Conservation (phyloP, 1,140 invertebrate species). For the Caenorhabditis tropicalis region DNA sequence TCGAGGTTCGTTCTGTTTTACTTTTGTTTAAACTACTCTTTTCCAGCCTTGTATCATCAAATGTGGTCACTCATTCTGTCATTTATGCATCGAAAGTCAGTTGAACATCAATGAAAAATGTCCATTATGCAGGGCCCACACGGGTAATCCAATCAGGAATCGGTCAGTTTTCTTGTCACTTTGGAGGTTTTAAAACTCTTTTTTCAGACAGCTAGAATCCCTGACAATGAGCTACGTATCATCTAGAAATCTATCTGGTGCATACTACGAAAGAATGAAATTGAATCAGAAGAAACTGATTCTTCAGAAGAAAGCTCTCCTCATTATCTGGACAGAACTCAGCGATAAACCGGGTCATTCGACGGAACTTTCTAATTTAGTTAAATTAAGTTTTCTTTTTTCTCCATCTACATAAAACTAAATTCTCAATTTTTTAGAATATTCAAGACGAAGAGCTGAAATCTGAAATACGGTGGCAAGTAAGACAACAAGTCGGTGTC, state of each 20-base stretch:
- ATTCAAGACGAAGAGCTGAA: constrained; percentile 16
- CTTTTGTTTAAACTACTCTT: not conserved
- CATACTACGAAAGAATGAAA: constrained; percentile 14
- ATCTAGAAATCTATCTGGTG: not conserved
- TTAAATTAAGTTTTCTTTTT: not conserved
- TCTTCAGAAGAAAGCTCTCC: not conserved
- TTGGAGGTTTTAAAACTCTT: too few relatives aligned
- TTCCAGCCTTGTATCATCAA: constrained; percentile 9
- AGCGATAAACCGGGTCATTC: not conserved
- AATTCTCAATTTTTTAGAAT: not conserved
- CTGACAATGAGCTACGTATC: constrained; percentile 12
- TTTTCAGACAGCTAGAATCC: constrained; percentile 7
- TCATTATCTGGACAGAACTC: not conserved
- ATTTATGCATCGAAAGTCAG: constrained; percentile 19
- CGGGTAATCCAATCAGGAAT: constrained; percentile 9
- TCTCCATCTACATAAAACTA: not conserved
- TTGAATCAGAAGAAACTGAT: not conserved
- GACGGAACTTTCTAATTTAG: not conserved
- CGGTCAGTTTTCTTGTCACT: not conserved
- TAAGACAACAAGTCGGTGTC: not conserved
- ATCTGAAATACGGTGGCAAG: not conserved
- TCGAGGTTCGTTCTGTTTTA: not conserved
- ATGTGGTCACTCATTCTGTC: constrained; percentile 7
- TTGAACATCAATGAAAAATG: constrained; percentile 36
- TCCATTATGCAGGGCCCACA: not conserved